These are phyloP conservation scores for Papilio polyxenes DNA, from an alignment of 1,140 invertebrate species.

Conservation along the genomic window DNA sequence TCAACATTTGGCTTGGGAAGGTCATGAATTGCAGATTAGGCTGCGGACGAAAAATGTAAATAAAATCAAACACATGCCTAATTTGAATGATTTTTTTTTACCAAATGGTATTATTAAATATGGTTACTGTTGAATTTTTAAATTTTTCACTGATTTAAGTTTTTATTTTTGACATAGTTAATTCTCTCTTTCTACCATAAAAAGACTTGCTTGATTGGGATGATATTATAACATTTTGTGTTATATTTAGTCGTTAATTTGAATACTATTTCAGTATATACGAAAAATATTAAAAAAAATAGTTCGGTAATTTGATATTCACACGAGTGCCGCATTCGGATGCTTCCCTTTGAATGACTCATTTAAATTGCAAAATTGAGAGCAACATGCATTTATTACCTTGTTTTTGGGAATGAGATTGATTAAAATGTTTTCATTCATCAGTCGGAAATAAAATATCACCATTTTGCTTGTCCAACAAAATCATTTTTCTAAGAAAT, in stretches of 20 bases:
- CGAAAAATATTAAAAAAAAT: background rate
- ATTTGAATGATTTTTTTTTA: constrained; percentile 14
- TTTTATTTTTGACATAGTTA: too few species aligned
- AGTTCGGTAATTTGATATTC: constrained; percentile 10
- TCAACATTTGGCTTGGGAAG: constrained; percentile 17
- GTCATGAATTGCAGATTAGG: constrained; percentile 32
- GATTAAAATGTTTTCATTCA: background rate
- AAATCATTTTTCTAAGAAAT: too few species aligned
- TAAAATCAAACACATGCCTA: constrained; percentile 21
- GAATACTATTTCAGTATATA: background rate
- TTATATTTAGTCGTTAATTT: background rate
- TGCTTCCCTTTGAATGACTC: constrained; percentile 12
- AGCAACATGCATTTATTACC: constrained; percentile 25
- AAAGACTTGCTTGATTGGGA: background rate
- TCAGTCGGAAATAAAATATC: background rate
- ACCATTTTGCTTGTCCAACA: background rate
- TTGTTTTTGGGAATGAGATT: background rate
- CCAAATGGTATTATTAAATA: background rate
- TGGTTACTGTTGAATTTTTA: background rate
- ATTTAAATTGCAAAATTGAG: constrained; percentile 22
- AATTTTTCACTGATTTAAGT: background rate
- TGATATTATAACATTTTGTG: background rate
- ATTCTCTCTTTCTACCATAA: background rate
- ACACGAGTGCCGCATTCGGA: background rate
- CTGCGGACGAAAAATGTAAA: constrained; percentile 9